Conservation (phyloP, 2,888 invertebrate genomes). For the Gastrophysa polygoni region DNA sequence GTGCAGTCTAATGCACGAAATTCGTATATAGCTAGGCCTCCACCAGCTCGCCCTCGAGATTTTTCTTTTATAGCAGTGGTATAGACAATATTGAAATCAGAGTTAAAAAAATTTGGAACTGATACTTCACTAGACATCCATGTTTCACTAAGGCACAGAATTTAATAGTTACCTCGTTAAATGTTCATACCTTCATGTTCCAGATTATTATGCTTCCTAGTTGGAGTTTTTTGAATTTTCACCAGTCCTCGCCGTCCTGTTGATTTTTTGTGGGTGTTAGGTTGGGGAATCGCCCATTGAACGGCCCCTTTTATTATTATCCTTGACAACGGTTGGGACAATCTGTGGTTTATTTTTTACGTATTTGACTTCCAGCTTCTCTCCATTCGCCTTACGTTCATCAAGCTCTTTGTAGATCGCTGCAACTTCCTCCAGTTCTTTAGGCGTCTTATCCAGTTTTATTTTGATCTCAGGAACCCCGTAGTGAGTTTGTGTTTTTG, state of each 20-base stretch:
- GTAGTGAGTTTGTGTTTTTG: conserved; percentile 7
- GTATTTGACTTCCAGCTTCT: no score
- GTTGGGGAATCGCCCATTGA: not conserved
- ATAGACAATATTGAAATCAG: not conserved
- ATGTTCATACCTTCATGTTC: not conserved
- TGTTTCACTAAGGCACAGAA: not conserved
- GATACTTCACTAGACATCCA: not conserved
- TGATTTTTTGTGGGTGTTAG: no score
- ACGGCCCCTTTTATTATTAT: no score
- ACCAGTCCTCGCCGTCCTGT: not conserved
- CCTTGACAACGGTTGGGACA: no score
- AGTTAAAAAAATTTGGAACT: not conserved
- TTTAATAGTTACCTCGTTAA: not conserved
- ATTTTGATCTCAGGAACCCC: not conserved
- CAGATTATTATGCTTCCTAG: no score
- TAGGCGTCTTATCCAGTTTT: no score
- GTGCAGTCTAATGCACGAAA: no score
- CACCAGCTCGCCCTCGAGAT: not conserved
- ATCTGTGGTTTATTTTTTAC: no score
- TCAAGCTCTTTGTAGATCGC: no score
- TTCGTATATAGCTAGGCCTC: conserved; percentile 1
- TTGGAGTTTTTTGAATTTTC: not conserved
- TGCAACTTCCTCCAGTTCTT: no score
- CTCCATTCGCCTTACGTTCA: no score
- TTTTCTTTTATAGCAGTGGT: not conserved